Percentiles rank a stretch among this genome's conserved stretches.
These are phyloP conservation scores for Leucosticte australis DNA, from an alignment of 2,113 vertebrate genomes.

Conservation along the genomic window DNA sequence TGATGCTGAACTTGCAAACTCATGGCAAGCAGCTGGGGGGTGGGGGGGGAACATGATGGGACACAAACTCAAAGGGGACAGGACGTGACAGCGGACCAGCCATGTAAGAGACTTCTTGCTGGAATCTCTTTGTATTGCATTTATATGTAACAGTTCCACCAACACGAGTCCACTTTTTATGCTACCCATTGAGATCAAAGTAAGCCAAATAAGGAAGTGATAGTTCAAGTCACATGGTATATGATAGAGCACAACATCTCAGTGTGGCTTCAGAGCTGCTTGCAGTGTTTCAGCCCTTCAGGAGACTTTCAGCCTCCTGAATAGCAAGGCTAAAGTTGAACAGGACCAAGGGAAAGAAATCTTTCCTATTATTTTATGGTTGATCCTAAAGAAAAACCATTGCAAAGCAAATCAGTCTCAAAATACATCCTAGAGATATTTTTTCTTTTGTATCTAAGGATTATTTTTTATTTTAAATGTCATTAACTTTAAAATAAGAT, in stretches of 20 bases:
- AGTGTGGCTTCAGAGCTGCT: not conserved
- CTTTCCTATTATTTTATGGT: accelerated
- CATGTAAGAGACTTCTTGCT: accelerated
- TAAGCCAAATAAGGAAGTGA: not conserved
- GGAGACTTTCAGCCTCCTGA: not conserved
- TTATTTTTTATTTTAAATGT: not conserved
- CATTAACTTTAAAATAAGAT: not conserved
- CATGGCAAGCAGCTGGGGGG: not conserved
- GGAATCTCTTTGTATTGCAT: not conserved
- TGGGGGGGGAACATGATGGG: not conserved
- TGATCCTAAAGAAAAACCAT: not conserved
- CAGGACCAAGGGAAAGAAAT: not conserved
- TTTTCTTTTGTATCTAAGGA: not conserved
- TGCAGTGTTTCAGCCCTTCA: not conserved
- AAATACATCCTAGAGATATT: not conserved
- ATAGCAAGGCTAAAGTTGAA: not conserved
- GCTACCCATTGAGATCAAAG: not conserved
- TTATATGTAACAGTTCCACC: not conserved
- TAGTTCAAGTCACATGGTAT: not conserved
- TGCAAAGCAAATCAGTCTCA: not conserved
- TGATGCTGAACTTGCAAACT: not conserved
- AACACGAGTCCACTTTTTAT: not conserved
- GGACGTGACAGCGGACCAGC: not conserved
- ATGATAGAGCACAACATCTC: accelerated
- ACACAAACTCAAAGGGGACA: not conserved